A percentile compares a stretch with the other conserved stretches of the same genome.
These are phyloP conservation scores for Eueides isabella DNA, from an alignment of 1,140 invertebrate genomes.

Conservation along the genomic window DNA sequence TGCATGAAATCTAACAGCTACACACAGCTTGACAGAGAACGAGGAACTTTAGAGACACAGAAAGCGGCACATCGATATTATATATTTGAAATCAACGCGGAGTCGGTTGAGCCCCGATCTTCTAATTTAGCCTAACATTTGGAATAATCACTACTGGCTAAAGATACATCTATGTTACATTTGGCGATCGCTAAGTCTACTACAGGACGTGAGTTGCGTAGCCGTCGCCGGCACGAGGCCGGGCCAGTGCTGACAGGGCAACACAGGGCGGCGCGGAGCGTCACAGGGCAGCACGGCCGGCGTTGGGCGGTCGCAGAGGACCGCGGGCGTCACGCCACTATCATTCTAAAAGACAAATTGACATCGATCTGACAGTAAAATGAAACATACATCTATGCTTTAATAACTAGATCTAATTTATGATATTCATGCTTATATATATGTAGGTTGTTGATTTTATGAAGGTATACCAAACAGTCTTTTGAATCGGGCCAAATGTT, in stretches of 20 bases:
- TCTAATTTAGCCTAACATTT: conserved; percentile 80
- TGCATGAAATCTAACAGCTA: conserved; percentile 29
- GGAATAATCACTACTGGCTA: conserved; percentile 80
- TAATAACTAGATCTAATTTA: conserved; percentile 70
- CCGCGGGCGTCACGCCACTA: conserved; percentile 60
- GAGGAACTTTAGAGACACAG: conserved; percentile 46
- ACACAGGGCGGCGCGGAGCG: too few species aligned
- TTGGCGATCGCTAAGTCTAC: conserved; percentile 79
- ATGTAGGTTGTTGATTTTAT: conserved; percentile 66
- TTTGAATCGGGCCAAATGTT: conserved; percentile 80
- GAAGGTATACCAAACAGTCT: conserved; percentile 82
- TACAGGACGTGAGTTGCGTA: conserved; percentile 54
- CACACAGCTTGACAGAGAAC: conserved; percentile 33
- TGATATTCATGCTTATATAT: conserved; percentile 60
- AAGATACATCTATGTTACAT: conserved; percentile 80
- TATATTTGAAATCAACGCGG: conserved; percentile 47
- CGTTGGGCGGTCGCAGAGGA: conserved; percentile 44
- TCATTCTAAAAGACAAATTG: conserved; percentile 59
- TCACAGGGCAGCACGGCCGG: too few species aligned
- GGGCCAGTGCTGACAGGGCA: too few species aligned
- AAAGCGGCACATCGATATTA: conserved; percentile 45
- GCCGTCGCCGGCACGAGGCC: conserved; percentile 41
- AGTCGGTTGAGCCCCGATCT: conserved; percentile 57
- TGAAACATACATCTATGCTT: conserved; percentile 62
- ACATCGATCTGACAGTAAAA: conserved; percentile 64